Percentiles rank a stretch among this genome's conserved stretches.
These are phyloP conservation scores for Epirrhoe tristata DNA, from an alignment of 2,888 invertebrate species.

Conservation along the genomic window DNA sequence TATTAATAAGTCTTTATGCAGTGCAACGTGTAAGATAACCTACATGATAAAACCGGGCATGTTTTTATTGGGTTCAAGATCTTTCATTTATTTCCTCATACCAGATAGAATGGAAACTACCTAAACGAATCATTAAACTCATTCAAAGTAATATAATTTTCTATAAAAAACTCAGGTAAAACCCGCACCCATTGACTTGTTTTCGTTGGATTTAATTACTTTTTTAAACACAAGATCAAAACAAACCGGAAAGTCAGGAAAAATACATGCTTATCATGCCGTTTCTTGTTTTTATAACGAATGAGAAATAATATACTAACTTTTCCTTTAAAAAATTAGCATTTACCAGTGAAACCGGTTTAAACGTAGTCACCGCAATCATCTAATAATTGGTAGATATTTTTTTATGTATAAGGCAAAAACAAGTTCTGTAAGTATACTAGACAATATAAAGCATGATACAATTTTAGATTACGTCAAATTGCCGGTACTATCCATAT, in stretches of 20 bases:
- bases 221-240: neutral
- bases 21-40: conserved; percentile 28
- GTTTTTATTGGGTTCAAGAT: conserved; percentile 35
- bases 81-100: conserved; percentile 32
- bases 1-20: neutral
- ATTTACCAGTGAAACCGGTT: conserved; percentile 11
- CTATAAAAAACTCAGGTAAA: conserved; percentile 10
- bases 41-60: conserved; percentile 21
- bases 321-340: conserved; percentile 5
- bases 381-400: neutral
- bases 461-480: neutral
- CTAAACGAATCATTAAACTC: conserved; percentile 3
- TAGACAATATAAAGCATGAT: neutral
- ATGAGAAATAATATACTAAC: neutral
- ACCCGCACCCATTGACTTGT: neutral
- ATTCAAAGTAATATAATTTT: neutral
- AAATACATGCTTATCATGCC: neutral
- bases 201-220: neutral
- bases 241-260: neutral
- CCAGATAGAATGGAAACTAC: conserved; percentile 5
- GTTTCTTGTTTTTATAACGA: neutral
- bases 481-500: neutral
- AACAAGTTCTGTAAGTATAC: neutral
- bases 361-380: neutral
- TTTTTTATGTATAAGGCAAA: neutral